Evolutionary conservation across 2,797 vertebrate genomes (phyloP).

Genomic region (Myotis daubentonii): DNA sequence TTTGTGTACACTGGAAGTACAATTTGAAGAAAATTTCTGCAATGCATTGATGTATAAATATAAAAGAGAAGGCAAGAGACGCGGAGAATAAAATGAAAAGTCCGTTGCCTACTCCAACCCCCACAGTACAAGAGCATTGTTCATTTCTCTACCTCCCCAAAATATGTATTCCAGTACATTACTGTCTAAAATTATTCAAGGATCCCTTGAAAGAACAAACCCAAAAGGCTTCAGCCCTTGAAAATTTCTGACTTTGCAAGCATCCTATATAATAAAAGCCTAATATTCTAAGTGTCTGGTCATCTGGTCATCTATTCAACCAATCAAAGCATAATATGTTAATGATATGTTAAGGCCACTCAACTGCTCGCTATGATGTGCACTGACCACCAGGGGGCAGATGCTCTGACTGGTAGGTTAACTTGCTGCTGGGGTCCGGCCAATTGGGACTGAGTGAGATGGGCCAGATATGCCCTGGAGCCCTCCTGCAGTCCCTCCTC

Average conservation of each 20-base stretch:
- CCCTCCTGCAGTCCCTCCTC: too few species aligned
- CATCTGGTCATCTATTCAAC: too few species aligned
- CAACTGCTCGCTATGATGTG: too few species aligned
- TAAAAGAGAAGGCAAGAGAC: conserved; percentile 1
- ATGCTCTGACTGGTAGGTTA: too few species aligned
- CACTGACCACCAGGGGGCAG: too few species aligned
- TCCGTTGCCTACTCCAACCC: neutral
- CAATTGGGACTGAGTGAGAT: too few species aligned
- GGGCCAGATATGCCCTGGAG: too few species aligned
- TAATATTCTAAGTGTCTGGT: too few species aligned
- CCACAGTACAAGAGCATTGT: neutral
- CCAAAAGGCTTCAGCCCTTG: neutral
- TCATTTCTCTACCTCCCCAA: neutral
- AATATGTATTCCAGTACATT: neutral
- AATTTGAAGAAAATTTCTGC: conserved; percentile 13
- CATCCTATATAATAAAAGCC: too few species aligned
- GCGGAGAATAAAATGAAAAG: neutral
- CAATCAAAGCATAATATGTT: too few species aligned
- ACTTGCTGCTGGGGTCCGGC: too few species aligned
- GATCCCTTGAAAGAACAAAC: neutral
- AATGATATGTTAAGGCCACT: too few species aligned
- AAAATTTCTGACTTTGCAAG: conserved; percentile 32
- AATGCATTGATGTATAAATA: neutral
- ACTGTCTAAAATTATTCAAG: neutral
- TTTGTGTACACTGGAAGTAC: neutral